Percentiles rank a stretch among this genome's conserved stretches.
phyloP scores from a whole-genome alignment of 2,113 vertebrate genomes.

The Pygoscelis antarcticus region DNA sequence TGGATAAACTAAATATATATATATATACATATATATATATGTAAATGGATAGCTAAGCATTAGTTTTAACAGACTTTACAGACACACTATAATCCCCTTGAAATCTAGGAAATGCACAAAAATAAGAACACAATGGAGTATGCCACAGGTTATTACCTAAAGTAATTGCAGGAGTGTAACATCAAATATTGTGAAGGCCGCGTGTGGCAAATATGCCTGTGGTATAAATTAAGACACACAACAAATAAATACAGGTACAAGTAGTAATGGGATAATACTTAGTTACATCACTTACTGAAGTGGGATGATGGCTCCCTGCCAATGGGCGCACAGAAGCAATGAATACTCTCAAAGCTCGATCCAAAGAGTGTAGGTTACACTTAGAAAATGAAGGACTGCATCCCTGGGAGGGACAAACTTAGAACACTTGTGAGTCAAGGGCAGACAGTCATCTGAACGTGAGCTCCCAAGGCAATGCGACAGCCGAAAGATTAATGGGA shows the following conservation, averaged over 20 bases:
- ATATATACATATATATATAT: too few relatives aligned
- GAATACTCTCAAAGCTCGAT: not conserved
- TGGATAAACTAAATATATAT: too few relatives aligned
- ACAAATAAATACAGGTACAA: not conserved
- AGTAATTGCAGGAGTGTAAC: not conserved
- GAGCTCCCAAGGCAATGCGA: not conserved
- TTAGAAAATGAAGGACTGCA: not conserved
- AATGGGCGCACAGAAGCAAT: rapidly evolving
- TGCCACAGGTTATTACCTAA: not conserved
- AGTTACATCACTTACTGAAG: not conserved
- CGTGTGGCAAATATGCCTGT: not conserved
- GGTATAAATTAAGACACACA: not conserved
- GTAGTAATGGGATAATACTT: rapidly evolving
- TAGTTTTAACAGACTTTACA: not conserved
- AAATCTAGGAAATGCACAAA: not conserved
- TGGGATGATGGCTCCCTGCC: not conserved
- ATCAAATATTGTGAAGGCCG: not conserved
- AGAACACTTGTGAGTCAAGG: not conserved
- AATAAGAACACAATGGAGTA: rapidly evolving
- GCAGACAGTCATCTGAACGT: not conserved
- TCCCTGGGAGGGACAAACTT: not conserved
- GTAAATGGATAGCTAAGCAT: not conserved
- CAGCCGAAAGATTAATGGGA: not conserved
- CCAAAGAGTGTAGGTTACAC: not conserved
- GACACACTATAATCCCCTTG: not conserved